Conservation (phyloP, 2,888 invertebrate species). For the Macrophya alboannulata region DNA sequence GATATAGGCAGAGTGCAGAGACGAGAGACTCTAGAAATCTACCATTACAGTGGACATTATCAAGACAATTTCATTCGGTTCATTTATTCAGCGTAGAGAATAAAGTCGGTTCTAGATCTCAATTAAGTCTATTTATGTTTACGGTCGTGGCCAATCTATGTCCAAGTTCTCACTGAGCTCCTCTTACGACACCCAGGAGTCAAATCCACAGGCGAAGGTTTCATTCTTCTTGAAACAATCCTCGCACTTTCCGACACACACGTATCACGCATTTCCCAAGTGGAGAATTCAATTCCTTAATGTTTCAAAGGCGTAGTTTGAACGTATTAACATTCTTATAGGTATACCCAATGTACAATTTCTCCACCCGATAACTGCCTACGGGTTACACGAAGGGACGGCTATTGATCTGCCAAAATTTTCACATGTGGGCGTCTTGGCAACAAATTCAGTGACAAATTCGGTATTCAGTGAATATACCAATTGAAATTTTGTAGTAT, state of each 20-base stretch:
- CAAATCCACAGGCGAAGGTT: neutral
- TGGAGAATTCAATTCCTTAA: neutral
- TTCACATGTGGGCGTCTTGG: neutral
- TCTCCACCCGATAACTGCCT: neutral
- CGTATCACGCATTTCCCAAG: conserved; percentile 8
- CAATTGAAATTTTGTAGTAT: neutral
- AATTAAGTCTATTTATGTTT: conserved; percentile 40
- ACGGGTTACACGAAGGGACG: neutral
- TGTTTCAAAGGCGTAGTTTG: conserved; percentile 1
- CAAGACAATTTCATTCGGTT: conserved; percentile 19
- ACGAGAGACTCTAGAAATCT: neutral
- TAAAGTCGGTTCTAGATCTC: conserved; percentile 18
- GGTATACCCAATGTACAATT: neutral
- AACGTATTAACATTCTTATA: conserved; percentile 51
- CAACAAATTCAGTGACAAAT: neutral
- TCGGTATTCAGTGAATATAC: neutral
- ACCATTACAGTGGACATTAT: neutral
- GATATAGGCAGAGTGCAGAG: neutral
- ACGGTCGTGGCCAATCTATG: conserved; percentile 43
- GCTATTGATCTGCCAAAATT: neutral
- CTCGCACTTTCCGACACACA: neutral
- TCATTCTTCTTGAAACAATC: conserved; percentile 19
- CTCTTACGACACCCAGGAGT: conserved; percentile 51
- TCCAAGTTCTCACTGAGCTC: neutral
- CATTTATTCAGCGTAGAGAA: conserved; percentile 7